Evolutionary conservation across 2,888 invertebrate species (phyloP).

Genomic region (Kuschelorhynchus macadamiae): DNA sequence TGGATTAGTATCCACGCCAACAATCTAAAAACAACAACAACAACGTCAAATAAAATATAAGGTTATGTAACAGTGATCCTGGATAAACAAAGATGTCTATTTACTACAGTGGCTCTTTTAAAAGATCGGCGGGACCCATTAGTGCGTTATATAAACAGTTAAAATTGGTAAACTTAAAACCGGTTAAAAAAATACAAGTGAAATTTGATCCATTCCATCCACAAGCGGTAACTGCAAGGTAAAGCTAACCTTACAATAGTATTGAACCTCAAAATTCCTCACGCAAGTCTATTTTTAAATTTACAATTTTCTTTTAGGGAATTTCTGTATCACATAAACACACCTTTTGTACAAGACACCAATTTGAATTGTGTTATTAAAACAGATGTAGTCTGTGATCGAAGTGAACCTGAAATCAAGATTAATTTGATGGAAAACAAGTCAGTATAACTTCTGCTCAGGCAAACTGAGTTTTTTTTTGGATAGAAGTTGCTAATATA

Average conservation of each 20-base stretch:
- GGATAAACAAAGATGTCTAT: slow-evolving; percentile 88
- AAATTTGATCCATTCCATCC: slow-evolving; percentile 89
- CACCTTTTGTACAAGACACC: slow-evolving; percentile 77
- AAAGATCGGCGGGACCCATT: slow-evolving; percentile 78
- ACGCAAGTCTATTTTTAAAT: slow-evolving; percentile 38
- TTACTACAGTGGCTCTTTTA: slow-evolving; percentile 77
- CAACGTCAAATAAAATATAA: too few relatives aligned
- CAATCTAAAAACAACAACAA: too few relatives aligned
- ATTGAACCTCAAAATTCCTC: slow-evolving; percentile 37
- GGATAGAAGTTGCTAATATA: too few relatives aligned
- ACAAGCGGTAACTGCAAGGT: slow-evolving; percentile 75
- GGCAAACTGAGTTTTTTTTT: too few relatives aligned
- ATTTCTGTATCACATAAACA: slow-evolving; percentile 79
- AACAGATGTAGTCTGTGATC: slow-evolving; percentile 83
- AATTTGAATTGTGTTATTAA: slow-evolving; percentile 84
- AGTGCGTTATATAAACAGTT: slow-evolving; percentile 83
- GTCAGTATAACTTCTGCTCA: slow-evolving; percentile 59
- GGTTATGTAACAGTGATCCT: too few relatives aligned
- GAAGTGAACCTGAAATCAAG: slow-evolving; percentile 80
- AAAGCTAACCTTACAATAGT: slow-evolving; percentile 48
- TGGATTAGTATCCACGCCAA: too few relatives aligned
- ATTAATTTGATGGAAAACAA: slow-evolving; percentile 68
- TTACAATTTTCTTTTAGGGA: slow-evolving; percentile 72
- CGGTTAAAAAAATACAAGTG: slow-evolving; percentile 82
- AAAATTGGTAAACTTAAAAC: slow-evolving; percentile 80